Conservation (phyloP, 2,113 vertebrate genomes). For the Ivindomyrus marchei region DNA sequence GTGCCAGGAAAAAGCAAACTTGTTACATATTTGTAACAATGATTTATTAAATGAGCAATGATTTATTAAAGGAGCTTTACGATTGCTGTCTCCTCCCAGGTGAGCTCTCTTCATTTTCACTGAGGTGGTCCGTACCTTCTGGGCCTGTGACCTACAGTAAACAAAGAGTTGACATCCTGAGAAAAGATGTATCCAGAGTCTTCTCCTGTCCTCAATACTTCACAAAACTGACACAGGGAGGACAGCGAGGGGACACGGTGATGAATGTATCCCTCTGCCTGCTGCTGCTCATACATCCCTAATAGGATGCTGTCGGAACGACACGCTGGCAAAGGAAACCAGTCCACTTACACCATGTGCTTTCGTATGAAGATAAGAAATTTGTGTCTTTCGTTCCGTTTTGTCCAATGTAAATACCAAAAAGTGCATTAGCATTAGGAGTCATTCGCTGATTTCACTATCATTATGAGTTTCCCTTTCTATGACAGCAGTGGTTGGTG, state of each 20-base stretch:
- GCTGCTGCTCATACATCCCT: background rate
- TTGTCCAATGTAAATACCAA: background rate
- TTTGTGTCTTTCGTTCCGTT: background rate
- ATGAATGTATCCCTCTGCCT: background rate
- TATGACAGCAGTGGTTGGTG: background rate
- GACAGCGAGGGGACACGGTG: background rate
- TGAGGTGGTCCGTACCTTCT: background rate
- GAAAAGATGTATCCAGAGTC: background rate
- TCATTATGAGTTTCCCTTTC: background rate
- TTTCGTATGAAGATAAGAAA: background rate
- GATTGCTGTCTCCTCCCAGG: background rate
- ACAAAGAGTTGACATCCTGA: background rate
- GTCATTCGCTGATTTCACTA: background rate
- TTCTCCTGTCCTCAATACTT: constrained; percentile 12
- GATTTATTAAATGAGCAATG: background rate
- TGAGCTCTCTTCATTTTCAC: background rate
- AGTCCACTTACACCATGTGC: background rate
- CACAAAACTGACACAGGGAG: background rate
- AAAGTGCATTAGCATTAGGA: background rate
- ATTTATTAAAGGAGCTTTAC: background rate
- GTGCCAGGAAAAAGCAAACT: background rate
- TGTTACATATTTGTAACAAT: background rate
- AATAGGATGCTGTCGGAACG: background rate
- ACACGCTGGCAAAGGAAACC: background rate
- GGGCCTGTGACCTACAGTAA: background rate